Evolutionary conservation across 2,113 vertebrate species (phyloP).

Genomic region (Procavia capensis): DNA sequence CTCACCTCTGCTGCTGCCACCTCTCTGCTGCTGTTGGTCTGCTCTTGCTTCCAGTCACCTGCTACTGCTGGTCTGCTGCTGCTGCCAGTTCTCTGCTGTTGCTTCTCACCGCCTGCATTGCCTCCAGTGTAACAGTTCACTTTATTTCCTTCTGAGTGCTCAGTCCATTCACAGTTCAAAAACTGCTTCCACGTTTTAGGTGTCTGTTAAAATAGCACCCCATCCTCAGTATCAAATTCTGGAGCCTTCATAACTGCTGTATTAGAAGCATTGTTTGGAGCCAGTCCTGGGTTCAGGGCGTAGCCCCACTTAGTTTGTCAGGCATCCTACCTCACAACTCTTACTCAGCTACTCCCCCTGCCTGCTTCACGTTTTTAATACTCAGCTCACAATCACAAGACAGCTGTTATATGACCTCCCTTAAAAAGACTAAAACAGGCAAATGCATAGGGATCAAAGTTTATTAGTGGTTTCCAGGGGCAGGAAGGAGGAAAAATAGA

Average conservation of each 20-base stretch:
- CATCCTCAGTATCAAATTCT: too few relatives aligned
- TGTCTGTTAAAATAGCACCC: too few relatives aligned
- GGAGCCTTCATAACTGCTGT: not conserved
- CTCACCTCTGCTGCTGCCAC: too few relatives aligned
- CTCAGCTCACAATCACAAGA: not conserved
- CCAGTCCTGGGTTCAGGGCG: not conserved
- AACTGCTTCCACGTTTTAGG: too few relatives aligned
- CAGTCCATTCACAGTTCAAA: too few relatives aligned
- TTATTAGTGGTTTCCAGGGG: not conserved
- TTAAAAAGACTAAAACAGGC: not conserved
- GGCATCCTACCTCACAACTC: not conserved
- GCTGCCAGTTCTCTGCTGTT: too few relatives aligned
- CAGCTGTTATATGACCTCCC: not conserved
- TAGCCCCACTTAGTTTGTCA: not conserved
- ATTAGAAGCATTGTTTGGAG: not conserved
- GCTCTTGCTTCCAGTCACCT: too few relatives aligned
- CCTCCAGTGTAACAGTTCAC: too few relatives aligned
- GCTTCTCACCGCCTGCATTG: too few relatives aligned
- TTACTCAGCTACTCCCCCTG: not conserved
- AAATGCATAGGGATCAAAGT: not conserved
- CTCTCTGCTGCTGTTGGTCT: too few relatives aligned
- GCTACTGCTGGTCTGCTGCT: too few relatives aligned
- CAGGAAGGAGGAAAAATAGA: not conserved
- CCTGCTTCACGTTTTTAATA: not conserved
- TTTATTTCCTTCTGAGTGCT: too few relatives aligned